Evolutionary conservation across 2,113 vertebrate species (phyloP).

Genomic region (Eretmochelys imbricata): DNA sequence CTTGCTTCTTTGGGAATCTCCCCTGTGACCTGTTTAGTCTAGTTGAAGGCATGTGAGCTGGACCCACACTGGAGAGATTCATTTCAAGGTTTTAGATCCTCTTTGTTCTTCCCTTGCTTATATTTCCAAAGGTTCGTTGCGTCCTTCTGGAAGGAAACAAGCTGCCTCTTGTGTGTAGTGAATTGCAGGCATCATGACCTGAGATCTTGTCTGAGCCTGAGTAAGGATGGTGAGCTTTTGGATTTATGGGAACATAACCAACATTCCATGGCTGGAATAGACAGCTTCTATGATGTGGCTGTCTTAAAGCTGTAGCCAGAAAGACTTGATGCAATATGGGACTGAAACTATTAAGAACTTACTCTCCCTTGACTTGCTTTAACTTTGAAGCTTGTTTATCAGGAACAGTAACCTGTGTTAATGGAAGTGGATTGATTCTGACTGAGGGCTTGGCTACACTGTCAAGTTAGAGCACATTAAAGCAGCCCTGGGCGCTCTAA

Average conservation of each 20-base stretch:
- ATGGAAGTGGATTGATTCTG: not conserved
- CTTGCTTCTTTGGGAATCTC: not conserved
- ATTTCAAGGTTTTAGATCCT: not conserved
- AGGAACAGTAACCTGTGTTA: not conserved
- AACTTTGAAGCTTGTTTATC: not conserved
- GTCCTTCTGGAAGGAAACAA: not conserved
- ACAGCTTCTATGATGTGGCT: not conserved
- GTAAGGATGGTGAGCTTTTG: not conserved
- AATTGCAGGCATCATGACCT: not conserved
- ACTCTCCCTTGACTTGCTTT: not conserved
- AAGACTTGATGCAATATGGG: constrained; percentile 1
- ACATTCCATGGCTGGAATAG: not conserved
- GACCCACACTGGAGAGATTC: not conserved
- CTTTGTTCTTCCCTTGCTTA: not conserved
- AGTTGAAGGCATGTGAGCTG: not conserved
- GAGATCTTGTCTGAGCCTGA: not conserved
- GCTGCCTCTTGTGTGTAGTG: not conserved
- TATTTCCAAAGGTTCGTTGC: not conserved
- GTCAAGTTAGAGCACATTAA: too few relatives aligned
- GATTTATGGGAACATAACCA: not conserved
- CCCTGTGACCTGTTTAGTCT: not conserved
- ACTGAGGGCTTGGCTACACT: not conserved
- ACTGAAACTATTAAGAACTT: not conserved
- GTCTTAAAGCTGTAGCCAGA: not conserved
- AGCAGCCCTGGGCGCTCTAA: too few relatives aligned